phyloP scores from a whole-genome alignment of 2,888 invertebrate species.

The Pseudococcus viburni region DNA sequence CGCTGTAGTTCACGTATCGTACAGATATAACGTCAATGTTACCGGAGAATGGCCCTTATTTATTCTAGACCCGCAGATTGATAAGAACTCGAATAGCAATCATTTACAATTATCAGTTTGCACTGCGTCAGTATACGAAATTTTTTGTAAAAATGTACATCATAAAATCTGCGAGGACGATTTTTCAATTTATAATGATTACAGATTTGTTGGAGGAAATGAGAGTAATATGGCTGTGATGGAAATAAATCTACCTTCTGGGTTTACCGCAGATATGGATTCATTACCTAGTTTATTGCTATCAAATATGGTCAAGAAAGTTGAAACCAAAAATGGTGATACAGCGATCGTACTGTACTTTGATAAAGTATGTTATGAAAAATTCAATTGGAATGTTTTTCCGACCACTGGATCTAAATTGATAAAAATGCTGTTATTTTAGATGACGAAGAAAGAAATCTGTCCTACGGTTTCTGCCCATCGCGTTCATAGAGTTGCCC shows the following conservation, averaged over 20 bases:
- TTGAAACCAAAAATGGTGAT: conserved; percentile 80
- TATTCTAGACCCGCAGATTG: conserved; percentile 87
- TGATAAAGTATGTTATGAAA: conserved; percentile 75
- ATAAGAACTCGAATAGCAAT: conserved; percentile 83
- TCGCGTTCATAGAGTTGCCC: conserved; percentile 86
- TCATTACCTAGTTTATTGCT: conserved; percentile 78
- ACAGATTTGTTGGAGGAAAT: conserved; percentile 79
- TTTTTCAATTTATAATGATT: not conserved
- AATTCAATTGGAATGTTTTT: not conserved
- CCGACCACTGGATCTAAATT: not conserved
- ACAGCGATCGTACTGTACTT: conserved; percentile 81
- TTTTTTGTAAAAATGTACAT: not conserved
- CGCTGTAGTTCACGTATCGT: conserved; percentile 83
- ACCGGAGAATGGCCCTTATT: conserved; percentile 91
- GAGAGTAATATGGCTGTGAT: conserved; percentile 92
- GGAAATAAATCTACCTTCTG: conserved; percentile 90
- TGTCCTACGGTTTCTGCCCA: conserved; percentile 89
- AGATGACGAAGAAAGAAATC: conserved; percentile 76
- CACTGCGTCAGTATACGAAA: conserved; percentile 76
- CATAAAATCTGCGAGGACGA: not conserved
- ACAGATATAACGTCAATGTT: conserved; percentile 86
- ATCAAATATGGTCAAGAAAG: conserved; percentile 77
- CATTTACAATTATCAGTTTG: conserved; percentile 87
- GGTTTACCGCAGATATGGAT: conserved; percentile 87
- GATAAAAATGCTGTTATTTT: conserved; percentile 68